Evolutionary conservation across 2,113 vertebrate species (phyloP).

Genomic region (Oncorhynchus clarkii): DNA sequence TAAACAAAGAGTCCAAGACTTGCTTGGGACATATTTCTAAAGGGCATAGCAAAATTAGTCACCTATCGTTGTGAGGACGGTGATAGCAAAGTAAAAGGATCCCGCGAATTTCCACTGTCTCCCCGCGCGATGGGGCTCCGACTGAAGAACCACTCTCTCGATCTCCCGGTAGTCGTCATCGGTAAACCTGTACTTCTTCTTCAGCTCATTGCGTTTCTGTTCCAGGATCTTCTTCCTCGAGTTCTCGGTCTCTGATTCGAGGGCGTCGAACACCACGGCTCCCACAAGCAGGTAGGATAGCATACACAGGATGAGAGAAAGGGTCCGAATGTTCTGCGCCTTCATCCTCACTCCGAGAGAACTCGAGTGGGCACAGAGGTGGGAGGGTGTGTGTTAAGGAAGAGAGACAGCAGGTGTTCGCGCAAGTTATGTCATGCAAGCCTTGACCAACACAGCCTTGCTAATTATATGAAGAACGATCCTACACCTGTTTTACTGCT

Average conservation of each 20-base stretch:
- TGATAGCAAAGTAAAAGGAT: constrained; percentile 91
- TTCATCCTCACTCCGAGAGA: constrained; percentile 69
- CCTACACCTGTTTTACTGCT: too few species aligned
- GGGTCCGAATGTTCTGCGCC: constrained; percentile 79
- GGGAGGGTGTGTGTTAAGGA: background rate
- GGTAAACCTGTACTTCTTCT: constrained; percentile 78
- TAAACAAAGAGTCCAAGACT: too few species aligned
- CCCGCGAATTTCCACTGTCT: constrained; percentile 86
- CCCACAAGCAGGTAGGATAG: constrained; percentile 85
- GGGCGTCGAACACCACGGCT: constrained; percentile 85
- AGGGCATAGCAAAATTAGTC: constrained; percentile 51
- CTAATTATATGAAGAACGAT: too few species aligned
- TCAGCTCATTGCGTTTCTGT: constrained; percentile 78
- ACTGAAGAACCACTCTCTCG: constrained; percentile 80
- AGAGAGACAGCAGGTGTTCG: constrained; percentile 7
- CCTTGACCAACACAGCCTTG: background rate
- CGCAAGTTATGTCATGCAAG: background rate
- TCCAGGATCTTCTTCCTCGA: constrained; percentile 75
- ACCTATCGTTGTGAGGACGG: constrained; percentile 89
- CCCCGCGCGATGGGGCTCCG: constrained; percentile 82
- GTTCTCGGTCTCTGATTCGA: constrained; percentile 83
- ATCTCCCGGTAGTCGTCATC: constrained; percentile 80
- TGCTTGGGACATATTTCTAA: too few species aligned
- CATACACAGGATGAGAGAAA: constrained; percentile 81
- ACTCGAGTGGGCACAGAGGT: constrained; percentile 2